Percentiles rank a stretch among this genome's conserved stretches.
These are phyloP conservation scores for Cephus sareptanus DNA, from an alignment of 2,888 invertebrate genomes.

Conservation along the genomic window DNA sequence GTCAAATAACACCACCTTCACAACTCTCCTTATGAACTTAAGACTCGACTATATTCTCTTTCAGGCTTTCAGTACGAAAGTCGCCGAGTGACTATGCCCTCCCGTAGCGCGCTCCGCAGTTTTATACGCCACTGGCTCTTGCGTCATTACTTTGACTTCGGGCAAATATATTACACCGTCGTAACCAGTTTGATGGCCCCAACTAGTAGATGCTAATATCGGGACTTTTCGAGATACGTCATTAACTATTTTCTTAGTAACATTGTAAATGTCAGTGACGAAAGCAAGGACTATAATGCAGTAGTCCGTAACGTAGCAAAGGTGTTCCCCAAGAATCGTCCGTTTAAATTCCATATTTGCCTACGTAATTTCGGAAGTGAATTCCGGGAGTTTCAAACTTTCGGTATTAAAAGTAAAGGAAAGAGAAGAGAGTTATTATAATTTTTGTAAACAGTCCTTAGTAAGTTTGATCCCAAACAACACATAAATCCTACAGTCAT, in stretches of 20 bases:
- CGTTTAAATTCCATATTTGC: not conserved
- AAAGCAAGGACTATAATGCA: no score
- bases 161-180: not conserved
- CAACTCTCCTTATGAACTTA: not conserved
- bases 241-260: not conserved
- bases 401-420: not conserved
- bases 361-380: not conserved
- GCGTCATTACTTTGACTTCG: not conserved
- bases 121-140: constrained; percentile 10
- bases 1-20: not conserved
- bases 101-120: constrained; percentile 4
- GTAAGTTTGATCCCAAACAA: not conserved
- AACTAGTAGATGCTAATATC: not conserved
- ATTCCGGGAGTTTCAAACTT: not conserved
- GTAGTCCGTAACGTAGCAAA: not conserved
- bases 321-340: not conserved
- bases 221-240: not conserved
- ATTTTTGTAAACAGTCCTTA: not conserved
- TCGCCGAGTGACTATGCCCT: constrained; percentile 12
- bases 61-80: not conserved
- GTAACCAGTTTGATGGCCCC: not conserved
- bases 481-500: no score
- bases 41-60: not conserved
- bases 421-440: not conserved
- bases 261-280: not conserved